Evolutionary conservation across 1,140 invertebrate species (phyloP), one percentile per base, ranked within the genome.

Genomic region (Calephelis virginiensis): DNA sequence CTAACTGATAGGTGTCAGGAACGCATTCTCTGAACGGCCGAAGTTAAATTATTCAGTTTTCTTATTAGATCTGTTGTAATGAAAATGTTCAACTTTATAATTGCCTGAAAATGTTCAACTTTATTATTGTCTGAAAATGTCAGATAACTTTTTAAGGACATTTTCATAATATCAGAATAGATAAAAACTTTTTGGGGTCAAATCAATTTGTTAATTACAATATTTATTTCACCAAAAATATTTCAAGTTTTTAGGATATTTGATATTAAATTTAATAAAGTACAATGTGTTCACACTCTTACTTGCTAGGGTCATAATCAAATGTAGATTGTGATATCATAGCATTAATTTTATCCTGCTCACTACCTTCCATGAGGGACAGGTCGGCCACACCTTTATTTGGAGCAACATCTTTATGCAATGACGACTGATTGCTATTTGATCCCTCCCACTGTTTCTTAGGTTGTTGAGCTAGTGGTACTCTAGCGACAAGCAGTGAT

Each of bases 221-320:
- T 28, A 28, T 28, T 28, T 28, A 28, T 28, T 28, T 28, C 2
- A 28, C 28, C 28, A 28, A 28, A 28, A 28, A 28, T 28, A 28
- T 28, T 28, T 28, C 5, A 3, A 28, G 28, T 28, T 28, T 28
- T 28, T 28, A 28, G 28, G 2, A 28, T 28, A 28, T 60, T 48
- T 61, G 49, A 9, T 38, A 49, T 40, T 49, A 45, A 64, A 17
- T 47, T 13, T 49, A 53, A 63, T 38, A 5, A 63, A 37, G 28
- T 56, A 62, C 38, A 62, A 43, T 38, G 38, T 47, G 12, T 12
- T 53, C 11, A 13, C 14, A 8, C 47, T 61, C 95, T 94, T 94
- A 99, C 97, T 97, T 98, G 86, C 97, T 96, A 67, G 97, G 97
- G 92, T 99, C 97, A 93, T 99, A 99, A 85, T 98, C 98, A 83